A percentile compares a stretch with the other conserved stretches of the same genome.
These are phyloP conservation scores for Scaptomyza caliginosa DNA, from an alignment of 2,888 invertebrate species.

Conservation along the genomic window DNA sequence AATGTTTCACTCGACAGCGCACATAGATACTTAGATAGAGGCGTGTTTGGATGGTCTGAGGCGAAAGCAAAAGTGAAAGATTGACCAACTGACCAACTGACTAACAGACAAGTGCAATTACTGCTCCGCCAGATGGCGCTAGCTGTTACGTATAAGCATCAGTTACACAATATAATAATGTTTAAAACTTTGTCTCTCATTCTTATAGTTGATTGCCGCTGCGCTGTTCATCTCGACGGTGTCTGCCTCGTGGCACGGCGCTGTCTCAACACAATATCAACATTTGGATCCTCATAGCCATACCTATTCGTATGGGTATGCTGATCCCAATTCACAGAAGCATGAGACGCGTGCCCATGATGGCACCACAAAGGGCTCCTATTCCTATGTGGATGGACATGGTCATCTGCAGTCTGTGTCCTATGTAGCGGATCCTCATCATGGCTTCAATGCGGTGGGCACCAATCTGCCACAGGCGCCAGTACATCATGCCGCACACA, in stretches of 20 bases:
- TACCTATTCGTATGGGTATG: conserved; percentile 87
- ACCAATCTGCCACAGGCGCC: conserved; percentile 88
- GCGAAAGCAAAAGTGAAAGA: conserved; percentile 45
- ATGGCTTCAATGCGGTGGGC: conserved; percentile 88
- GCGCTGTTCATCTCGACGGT: conserved; percentile 82
- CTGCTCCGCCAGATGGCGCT: conserved; percentile 19
- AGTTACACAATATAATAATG: too few species aligned
- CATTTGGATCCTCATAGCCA: conserved; percentile 87
- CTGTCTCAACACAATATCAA: conserved; percentile 86
- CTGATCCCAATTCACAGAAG: conserved; percentile 87
- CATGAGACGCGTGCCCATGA: conserved; percentile 87
- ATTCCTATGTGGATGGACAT: conserved; percentile 89
- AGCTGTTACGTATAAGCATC: conserved; percentile 38
- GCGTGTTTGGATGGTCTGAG: conserved; percentile 21
- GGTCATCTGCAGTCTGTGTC: conserved; percentile 87
- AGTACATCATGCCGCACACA: conserved; percentile 63
- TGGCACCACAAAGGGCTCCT: conserved; percentile 87
- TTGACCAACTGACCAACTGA: conserved; percentile 35
- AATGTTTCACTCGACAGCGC: conserved; percentile 62
- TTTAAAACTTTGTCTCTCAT: too few species aligned
- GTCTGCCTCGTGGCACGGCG: conserved; percentile 81
- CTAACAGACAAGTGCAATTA: conserved; percentile 35
- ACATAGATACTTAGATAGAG: conserved; percentile 15
- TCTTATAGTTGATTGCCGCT: conserved; percentile 79
- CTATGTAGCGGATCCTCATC: conserved; percentile 87